Evolutionary conservation across 2,797 vertebrate genomes (phyloP).

Genomic region (Eulemur coronatus): DNA sequence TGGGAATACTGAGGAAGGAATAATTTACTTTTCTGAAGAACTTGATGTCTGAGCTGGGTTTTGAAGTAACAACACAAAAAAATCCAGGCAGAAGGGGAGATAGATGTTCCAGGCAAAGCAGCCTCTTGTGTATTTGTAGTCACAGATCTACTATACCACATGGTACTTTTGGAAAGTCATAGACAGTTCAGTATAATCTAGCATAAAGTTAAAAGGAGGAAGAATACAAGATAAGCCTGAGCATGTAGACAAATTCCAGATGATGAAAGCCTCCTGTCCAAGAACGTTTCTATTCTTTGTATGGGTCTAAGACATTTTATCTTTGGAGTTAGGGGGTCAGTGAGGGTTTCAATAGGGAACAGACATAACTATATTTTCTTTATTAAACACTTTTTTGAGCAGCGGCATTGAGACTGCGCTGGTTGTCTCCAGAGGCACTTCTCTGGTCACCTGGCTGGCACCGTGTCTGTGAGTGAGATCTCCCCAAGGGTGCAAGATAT

Average conservation of each 20-base stretch:
- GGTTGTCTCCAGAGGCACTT: background rate
- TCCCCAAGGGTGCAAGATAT: background rate
- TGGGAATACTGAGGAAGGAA: background rate
- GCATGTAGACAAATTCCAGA: background rate
- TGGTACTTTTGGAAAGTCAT: background rate
- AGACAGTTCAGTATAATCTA: background rate
- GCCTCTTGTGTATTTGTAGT: background rate
- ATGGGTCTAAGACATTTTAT: background rate
- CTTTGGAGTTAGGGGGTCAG: background rate
- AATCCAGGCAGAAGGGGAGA: background rate
- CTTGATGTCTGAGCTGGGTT: background rate
- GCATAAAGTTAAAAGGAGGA: background rate
- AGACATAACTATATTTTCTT: background rate
- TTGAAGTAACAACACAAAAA: background rate
- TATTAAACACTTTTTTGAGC: background rate
- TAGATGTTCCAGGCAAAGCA: background rate
- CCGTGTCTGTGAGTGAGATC: background rate
- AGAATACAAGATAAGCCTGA: background rate
- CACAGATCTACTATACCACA: background rate
- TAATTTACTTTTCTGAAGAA: background rate
- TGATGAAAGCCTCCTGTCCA: background rate
- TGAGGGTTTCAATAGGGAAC: background rate
- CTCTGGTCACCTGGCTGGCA: background rate
- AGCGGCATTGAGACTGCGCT: rapidly evolving
- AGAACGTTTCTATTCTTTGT: background rate